Conservation (phyloP, 2,888 invertebrate genomes). For the Seladonia tumulorum region DNA sequence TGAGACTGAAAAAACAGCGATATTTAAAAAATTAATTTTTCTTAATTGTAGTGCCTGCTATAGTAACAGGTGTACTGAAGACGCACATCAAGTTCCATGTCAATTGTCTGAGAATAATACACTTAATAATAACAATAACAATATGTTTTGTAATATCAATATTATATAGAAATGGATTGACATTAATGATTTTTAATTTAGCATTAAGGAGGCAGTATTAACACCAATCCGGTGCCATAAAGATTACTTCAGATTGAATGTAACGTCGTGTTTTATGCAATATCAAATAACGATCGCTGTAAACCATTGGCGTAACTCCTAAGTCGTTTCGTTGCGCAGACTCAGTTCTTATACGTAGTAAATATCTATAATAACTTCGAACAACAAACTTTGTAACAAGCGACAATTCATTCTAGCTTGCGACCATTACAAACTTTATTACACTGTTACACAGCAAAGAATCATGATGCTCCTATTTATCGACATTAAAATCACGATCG, state of each 20-base stretch:
- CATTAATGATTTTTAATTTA: background rate
- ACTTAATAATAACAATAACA: too few relatives aligned
- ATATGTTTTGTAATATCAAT: background rate
- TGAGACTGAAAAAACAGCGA: too few relatives aligned
- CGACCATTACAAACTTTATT: background rate
- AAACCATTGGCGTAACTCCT: background rate
- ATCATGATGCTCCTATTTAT: background rate
- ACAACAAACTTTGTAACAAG: background rate
- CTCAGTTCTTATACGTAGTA: background rate
- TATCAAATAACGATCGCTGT: background rate
- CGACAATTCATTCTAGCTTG: background rate
- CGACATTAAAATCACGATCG: background rate
- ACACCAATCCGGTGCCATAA: background rate
- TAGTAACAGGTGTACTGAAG: background rate
- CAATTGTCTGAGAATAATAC: too few relatives aligned
- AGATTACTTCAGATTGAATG: background rate
- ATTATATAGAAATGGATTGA: background rate
- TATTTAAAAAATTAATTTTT: too few relatives aligned
- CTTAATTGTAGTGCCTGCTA: background rate
- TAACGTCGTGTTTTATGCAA: background rate
- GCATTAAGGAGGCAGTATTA: background rate
- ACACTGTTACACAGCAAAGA: background rate
- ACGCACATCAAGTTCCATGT: background rate
- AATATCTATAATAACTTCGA: background rate
- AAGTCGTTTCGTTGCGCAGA: background rate